Conservation (phyloP, 2,797 vertebrate genomes). For the Adrianichthys oophorus region DNA sequence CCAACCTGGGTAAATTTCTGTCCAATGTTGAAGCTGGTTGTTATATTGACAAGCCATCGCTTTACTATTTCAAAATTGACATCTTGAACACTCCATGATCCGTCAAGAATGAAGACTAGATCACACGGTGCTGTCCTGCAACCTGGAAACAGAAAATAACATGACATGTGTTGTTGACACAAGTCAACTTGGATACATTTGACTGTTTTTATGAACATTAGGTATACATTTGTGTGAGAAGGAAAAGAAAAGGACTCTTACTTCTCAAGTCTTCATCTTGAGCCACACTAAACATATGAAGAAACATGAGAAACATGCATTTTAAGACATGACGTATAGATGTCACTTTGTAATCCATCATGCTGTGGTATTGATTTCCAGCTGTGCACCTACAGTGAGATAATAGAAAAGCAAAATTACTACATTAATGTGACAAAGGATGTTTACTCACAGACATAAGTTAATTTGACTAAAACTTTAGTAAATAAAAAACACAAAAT, state of each 20-base stretch:
- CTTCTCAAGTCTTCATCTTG: conserved; percentile 95
- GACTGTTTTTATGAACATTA: conserved; percentile 18
- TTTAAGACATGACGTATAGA: conserved; percentile 77
- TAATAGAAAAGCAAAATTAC: conserved; percentile 16
- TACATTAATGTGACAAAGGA: too few relatives aligned
- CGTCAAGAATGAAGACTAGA: conserved; percentile 96
- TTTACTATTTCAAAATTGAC: conserved; percentile 97
- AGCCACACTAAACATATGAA: conserved; percentile 80
- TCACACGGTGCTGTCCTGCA: conserved; percentile 94
- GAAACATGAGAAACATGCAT: conserved; percentile 80
- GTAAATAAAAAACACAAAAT: too few relatives aligned
- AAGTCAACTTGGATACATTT: conserved; percentile 26
- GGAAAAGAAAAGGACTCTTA: conserved; percentile 79
- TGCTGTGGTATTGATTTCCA: conserved; percentile 77
- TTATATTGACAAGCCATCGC: conserved; percentile 95
- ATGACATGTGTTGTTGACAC: conserved; percentile 13
- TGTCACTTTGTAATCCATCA: conserved; percentile 82
- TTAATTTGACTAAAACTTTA: too few relatives aligned
- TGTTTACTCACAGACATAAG: too few relatives aligned
- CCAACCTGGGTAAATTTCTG: conserved; percentile 96
- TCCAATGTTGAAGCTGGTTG: conserved; percentile 93
- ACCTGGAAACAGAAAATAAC: conserved; percentile 70
- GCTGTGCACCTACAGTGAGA: conserved; percentile 78
- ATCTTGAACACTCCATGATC: conserved; percentile 96
- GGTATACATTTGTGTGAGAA: conserved; percentile 51